phyloP scores from a whole-genome alignment of 2,797 vertebrate species.

The Malurus splendens region DNA sequence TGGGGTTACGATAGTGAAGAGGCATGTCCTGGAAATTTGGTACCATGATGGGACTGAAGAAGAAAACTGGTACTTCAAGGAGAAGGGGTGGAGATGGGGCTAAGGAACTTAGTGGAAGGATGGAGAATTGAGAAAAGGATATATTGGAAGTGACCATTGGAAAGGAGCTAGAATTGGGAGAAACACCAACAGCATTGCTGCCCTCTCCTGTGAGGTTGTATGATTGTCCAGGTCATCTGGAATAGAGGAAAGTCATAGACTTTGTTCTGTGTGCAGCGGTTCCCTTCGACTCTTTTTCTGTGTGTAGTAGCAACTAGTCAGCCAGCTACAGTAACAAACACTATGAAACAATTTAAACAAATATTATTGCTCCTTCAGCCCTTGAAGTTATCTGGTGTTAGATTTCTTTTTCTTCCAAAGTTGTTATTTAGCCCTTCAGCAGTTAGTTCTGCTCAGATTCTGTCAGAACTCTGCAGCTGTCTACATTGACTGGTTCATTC shows the following conservation, averaged over 20 bases:
- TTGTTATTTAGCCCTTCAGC: background rate
- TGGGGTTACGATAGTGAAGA: background rate
- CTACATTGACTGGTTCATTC: background rate
- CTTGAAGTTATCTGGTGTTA: background rate
- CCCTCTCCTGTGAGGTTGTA: background rate
- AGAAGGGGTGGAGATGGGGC: background rate
- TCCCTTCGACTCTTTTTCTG: background rate
- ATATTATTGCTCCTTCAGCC: background rate
- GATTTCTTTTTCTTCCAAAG: background rate
- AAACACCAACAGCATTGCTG: background rate
- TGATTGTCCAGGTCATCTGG: background rate
- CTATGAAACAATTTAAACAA: background rate
- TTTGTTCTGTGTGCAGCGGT: background rate
- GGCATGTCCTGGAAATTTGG: background rate
- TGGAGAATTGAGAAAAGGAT: background rate
- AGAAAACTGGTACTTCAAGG: background rate
- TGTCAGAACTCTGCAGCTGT: background rate
- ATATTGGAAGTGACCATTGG: background rate
- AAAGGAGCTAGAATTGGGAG: background rate
- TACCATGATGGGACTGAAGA: background rate
- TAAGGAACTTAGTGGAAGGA: background rate
- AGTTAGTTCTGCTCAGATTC: background rate
- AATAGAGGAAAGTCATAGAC: fast-evolving
- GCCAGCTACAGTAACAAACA: background rate
- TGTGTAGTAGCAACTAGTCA: background rate